Percentiles rank a stretch among this genome's conserved stretches.
Conservation (phyloP, 2,888 invertebrate genomes). For the Ecliptopera silaceata region DNA sequence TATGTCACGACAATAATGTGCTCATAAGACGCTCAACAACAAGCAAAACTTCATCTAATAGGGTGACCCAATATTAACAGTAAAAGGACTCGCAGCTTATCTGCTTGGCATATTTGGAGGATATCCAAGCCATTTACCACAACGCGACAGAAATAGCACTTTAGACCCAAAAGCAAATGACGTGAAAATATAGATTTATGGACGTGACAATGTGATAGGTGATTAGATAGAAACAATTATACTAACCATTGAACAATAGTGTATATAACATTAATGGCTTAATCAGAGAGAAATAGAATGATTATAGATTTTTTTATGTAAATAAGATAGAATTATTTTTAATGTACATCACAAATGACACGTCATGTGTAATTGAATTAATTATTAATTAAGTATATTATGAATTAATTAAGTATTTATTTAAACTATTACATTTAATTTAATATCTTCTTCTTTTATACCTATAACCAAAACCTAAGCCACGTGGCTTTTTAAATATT, state of each 20-base stretch:
- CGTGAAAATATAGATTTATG: slow-evolving; percentile 67
- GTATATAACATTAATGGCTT: too few relatives aligned
- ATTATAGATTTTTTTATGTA: too few relatives aligned
- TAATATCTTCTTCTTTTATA: too few relatives aligned
- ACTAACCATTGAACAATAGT: background rate
- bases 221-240: background rate
- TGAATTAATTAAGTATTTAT: too few relatives aligned
- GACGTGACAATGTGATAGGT: slow-evolving; percentile 28
- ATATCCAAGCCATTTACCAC: slow-evolving; percentile 75
- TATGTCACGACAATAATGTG: slow-evolving; percentile 33
- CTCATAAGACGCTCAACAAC: slow-evolving; percentile 42
- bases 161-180: slow-evolving; percentile 72
- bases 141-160: slow-evolving; percentile 68
- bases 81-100: slow-evolving; percentile 70
- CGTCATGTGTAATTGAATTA: too few relatives aligned
- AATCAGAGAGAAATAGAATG: too few relatives aligned
- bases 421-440: too few relatives aligned
- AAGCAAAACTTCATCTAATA: slow-evolving; percentile 53
- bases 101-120: slow-evolving; percentile 75
- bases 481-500: too few relatives aligned
- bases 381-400: too few relatives aligned
- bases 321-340: too few relatives aligned
- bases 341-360: too few relatives aligned
- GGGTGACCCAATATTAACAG: slow-evolving; percentile 61
- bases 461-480: too few relatives aligned